Conservation (phyloP, 1,140 invertebrate genomes). For the Camponotus vicinus region DNA sequence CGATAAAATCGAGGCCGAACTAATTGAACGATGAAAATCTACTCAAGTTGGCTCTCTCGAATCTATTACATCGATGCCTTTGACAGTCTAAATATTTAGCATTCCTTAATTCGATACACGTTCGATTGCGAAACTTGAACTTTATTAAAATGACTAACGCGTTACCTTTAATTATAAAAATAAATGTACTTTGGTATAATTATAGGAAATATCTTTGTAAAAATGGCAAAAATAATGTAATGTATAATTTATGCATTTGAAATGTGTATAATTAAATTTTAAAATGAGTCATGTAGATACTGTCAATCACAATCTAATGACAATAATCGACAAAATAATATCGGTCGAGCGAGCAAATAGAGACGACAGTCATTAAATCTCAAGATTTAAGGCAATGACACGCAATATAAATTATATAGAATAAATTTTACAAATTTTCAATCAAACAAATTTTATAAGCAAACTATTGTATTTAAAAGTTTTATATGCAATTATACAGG, state of each 20-base stretch:
- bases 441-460: not conserved
- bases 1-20: conserved; percentile 40
- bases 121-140: not conserved
- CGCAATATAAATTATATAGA: not conserved
- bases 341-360: conserved; percentile 2
- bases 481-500: not conserved
- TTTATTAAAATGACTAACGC: not conserved
- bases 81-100: conserved; percentile 41
- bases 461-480: not conserved
- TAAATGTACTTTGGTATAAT: not conserved
- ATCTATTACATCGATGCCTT: not conserved
- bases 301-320: not conserved
- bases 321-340: not conserved
- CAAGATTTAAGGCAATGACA: not conserved
- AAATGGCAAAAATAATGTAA: not conserved
- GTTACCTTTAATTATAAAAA: not conserved
- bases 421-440: not conserved
- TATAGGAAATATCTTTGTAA: not conserved
- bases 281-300: conserved; percentile 14
- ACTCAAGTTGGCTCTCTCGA: not conserved
- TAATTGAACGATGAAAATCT: conserved; percentile 51
- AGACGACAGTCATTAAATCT: not conserved
- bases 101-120: no score
- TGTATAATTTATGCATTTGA: conserved; percentile 4
- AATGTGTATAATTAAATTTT: not conserved